Conservation (phyloP, 2,797 vertebrate genomes). For the Urophycis tenuis region DNA sequence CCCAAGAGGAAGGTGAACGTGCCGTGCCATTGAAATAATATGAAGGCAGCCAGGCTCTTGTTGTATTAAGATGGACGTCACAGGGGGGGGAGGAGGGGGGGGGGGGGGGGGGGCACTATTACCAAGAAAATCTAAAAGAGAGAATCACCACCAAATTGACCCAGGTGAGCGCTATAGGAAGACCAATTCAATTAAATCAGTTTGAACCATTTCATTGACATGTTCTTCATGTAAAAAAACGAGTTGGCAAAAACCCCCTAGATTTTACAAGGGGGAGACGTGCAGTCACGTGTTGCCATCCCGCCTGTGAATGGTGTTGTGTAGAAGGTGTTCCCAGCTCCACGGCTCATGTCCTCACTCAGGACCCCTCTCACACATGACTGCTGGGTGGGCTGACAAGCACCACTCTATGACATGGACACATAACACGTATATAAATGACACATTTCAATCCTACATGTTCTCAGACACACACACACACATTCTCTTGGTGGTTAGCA, state of each 20-base stretch:
- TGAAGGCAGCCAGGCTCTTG: conserved; percentile 47
- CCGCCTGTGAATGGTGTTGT: too few species aligned
- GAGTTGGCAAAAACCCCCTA: too few species aligned
- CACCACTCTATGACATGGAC: background rate
- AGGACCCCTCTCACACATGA: too few species aligned
- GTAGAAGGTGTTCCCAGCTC: conserved; percentile 50
- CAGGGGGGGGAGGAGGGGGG: conserved; percentile 17
- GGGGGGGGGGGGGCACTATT: too few species aligned
- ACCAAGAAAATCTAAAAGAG: conserved; percentile 18
- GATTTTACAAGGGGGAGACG: conserved; percentile 7
- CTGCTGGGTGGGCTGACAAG: background rate
- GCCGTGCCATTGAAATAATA: conserved; percentile 26
- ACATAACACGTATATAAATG: background rate
- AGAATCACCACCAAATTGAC: background rate
- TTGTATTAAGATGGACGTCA: conserved; percentile 55
- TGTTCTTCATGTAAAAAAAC: conserved; percentile 20
- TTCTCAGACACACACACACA: too few species aligned
- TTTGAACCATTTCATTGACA: conserved; percentile 20
- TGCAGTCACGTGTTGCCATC: conserved; percentile 3
- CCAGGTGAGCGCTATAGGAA: background rate
- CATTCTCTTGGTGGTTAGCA: background rate
- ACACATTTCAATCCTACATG: too few species aligned
- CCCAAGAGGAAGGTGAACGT: conserved; percentile 20
- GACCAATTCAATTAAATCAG: background rate
- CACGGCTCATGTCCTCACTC: background rate